These are phyloP conservation scores for Drosophila paracracens DNA, from an alignment of 2,888 invertebrate genomes.

Conservation along the genomic window DNA sequence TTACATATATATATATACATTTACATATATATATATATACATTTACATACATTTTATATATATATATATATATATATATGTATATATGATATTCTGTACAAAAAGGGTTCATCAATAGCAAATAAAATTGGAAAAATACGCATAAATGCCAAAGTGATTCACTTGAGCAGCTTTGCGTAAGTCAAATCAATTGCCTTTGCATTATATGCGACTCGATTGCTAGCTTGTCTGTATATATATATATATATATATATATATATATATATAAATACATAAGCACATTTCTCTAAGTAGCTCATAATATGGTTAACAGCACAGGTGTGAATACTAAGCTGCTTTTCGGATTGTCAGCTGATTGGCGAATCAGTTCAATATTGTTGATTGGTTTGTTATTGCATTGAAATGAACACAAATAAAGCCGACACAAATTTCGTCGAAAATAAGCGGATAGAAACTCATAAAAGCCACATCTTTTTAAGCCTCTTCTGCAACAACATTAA, in stretches of 20 bases:
- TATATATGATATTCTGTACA: neutral
- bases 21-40: neutral
- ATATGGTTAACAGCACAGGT: slow-evolving; percentile 33
- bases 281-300: slow-evolving; percentile 22
- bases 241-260: neutral
- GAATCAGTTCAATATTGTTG: slow-evolving; percentile 28
- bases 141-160: slow-evolving; percentile 30
- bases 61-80: neutral
- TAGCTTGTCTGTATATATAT: neutral
- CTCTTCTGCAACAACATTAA: neutral
- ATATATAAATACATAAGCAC: neutral
- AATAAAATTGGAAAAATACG: slow-evolving; percentile 16
- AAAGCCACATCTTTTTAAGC: neutral
- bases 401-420: slow-evolving; percentile 14
- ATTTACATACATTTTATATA: neutral
- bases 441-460: slow-evolving; percentile 15
- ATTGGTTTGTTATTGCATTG: slow-evolving; percentile 13
- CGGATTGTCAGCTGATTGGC: slow-evolving; percentile 39
- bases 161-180: slow-evolving; percentile 15
- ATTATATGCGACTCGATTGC: slow-evolving; percentile 8
- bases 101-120: slow-evolving; percentile 30
- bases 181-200: slow-evolving; percentile 34
- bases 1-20: neutral
- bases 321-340: slow-evolving; percentile 55
- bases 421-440: neutral